Evolutionary conservation across 2,888 invertebrate genomes (phyloP).

Genomic region (Ethmia dodecea): DNA sequence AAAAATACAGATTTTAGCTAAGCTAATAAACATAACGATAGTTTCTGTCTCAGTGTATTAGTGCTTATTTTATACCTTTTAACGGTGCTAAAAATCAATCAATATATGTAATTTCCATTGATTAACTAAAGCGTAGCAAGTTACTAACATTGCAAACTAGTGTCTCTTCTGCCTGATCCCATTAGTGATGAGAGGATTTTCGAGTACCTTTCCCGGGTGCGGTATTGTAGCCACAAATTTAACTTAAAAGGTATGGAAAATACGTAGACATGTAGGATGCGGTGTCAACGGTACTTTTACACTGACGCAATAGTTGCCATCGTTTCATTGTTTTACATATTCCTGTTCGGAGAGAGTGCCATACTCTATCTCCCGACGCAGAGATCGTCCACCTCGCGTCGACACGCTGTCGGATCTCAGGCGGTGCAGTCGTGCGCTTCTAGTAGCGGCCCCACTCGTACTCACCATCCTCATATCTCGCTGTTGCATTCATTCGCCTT

Average conservation of each 20-base stretch:
- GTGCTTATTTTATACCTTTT: slow-evolving; percentile 29
- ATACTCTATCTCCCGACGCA: slow-evolving; percentile 15
- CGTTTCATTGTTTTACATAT: neutral
- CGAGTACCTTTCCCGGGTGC: too few relatives aligned
- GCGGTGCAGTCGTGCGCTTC: neutral
- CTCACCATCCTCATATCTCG: slow-evolving; percentile 33
- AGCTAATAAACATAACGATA: slow-evolving; percentile 6
- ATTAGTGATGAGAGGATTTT: too few relatives aligned
- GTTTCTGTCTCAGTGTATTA: neutral
- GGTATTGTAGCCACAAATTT: too few relatives aligned
- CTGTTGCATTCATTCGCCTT: slow-evolving; percentile 19
- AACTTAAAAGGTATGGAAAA: too few relatives aligned
- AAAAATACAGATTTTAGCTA: too few relatives aligned
- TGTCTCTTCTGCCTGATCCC: too few relatives aligned
- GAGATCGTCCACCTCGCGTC: neutral
- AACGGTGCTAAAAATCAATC: too few relatives aligned
- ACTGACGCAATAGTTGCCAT: neutral
- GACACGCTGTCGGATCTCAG: neutral
- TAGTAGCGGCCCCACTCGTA: slow-evolving; percentile 21
- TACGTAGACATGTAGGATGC: too few relatives aligned
- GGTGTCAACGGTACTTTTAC: neutral
- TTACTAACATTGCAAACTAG: too few relatives aligned
- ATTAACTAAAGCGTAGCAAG: too few relatives aligned
- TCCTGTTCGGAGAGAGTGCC: slow-evolving; percentile 17
- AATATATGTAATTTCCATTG: too few relatives aligned